Conservation (phyloP, 2,113 vertebrate genomes). For the Ophthalmolycus amberensis region DNA sequence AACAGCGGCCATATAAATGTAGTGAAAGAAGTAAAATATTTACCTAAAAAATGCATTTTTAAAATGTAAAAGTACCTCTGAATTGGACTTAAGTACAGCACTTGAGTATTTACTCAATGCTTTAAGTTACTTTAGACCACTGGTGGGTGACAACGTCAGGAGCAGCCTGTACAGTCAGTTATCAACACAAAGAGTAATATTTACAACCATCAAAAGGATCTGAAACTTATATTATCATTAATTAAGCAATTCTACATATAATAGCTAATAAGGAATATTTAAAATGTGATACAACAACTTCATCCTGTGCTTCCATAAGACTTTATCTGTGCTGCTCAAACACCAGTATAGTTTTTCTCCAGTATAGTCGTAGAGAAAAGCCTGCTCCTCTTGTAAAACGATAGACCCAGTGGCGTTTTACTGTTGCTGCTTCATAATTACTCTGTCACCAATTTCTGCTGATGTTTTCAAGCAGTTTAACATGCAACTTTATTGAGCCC, state of each 20-base stretch:
- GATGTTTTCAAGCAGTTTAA: constrained; percentile 60
- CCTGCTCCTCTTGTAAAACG: constrained; percentile 53
- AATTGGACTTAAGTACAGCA: not conserved
- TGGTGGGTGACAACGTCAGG: not conserved
- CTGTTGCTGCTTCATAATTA: constrained; percentile 71
- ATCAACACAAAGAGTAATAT: not conserved
- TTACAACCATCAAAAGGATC: constrained; percentile 4
- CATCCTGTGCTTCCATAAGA: constrained; percentile 25
- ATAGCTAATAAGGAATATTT: not conserved
- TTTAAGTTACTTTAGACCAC: not conserved
- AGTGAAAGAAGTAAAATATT: not conserved
- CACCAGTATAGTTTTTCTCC: constrained; percentile 52
- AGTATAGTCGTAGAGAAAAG: constrained; percentile 29
- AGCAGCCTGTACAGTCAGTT: not conserved
- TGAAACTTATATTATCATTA: constrained; percentile 13
- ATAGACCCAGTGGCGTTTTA: constrained; percentile 62
- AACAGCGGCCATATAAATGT: not conserved
- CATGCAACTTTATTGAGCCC: constrained; percentile 59
- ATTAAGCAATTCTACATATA: constrained; percentile 18
- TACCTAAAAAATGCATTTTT: not conserved
- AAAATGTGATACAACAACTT: constrained; percentile 13
- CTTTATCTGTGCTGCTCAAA: constrained; percentile 33
- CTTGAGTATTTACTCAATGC: not conserved
- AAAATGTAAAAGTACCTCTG: not conserved
- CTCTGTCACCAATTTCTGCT: constrained; percentile 60